Conservation (phyloP, 2,113 vertebrate species). For the Nycticryphes semicollaris region DNA sequence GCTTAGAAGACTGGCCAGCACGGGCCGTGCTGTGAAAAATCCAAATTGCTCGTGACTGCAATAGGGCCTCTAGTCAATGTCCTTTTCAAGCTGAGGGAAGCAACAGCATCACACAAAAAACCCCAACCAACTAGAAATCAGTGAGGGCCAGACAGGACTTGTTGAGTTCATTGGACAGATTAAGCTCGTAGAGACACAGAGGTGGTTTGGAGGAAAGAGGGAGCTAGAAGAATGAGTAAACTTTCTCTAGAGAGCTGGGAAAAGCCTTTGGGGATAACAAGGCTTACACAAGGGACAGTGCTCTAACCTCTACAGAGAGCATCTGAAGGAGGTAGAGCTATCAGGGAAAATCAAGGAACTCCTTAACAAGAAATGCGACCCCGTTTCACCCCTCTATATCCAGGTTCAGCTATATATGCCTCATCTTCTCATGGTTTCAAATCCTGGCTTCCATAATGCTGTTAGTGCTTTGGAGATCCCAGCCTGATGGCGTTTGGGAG, state of each 20-base stretch:
- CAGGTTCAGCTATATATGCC: neutral
- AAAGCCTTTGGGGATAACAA: neutral
- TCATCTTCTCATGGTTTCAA: neutral
- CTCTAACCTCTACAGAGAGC: neutral
- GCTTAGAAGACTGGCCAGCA: neutral
- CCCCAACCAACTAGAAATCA: neutral
- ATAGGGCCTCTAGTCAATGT: accelerated
- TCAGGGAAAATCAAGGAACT: neutral
- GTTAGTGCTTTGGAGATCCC: neutral
- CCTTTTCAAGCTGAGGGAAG: neutral
- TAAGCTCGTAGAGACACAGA: neutral
- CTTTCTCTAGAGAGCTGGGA: neutral
- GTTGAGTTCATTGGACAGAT: neutral
- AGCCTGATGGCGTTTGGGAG: too few relatives aligned
- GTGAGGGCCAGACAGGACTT: neutral
- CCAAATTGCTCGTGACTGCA: neutral
- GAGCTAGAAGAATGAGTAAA: neutral
- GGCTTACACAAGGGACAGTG: neutral
- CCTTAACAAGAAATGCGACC: neutral
- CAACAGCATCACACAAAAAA: accelerated
- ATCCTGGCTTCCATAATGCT: neutral
- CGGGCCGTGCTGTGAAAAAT: neutral
- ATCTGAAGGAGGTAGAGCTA: neutral
- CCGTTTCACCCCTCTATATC: neutral
- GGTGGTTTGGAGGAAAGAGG: neutral